Evolutionary conservation across 2,797 vertebrate species (phyloP).

Genomic region (Karalla daura): DNA sequence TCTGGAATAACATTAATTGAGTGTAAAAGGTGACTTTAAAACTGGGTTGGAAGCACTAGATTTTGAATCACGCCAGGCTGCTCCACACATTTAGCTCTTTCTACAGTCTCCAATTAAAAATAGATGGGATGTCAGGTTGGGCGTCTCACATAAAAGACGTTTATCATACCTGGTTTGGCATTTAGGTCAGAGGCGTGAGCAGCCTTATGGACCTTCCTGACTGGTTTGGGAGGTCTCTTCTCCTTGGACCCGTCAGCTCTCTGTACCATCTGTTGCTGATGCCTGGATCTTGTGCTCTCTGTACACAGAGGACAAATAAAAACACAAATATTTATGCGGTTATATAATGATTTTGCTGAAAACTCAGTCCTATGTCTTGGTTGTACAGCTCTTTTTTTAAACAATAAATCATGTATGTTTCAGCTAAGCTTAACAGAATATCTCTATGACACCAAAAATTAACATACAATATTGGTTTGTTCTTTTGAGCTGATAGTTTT

Average conservation of each 20-base stretch:
- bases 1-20: background rate
- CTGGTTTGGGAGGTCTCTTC: constrained; percentile 79
- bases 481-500: background rate
- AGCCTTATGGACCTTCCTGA: constrained; percentile 91
- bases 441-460: background rate
- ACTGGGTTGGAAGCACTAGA: background rate
- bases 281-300: constrained; percentile 64
- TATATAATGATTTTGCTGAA: background rate
- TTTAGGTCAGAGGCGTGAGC: constrained; percentile 81
- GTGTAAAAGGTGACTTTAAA: background rate
- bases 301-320: constrained; percentile 25
- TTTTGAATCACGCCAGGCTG: constrained; percentile 11
- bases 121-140: constrained; percentile 22
- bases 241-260: constrained; percentile 69
- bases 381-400: background rate
- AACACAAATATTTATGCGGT: no score
- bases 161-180: constrained; percentile 86
- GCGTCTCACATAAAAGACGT: constrained; percentile 40
- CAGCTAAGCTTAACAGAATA: background rate
- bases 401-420: background rate
- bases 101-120: constrained; percentile 49
- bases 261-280: constrained; percentile 59
- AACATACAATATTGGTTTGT: background rate
- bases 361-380: background rate
- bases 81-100: constrained; percentile 44